A percentile compares a stretch with the other conserved stretches of the same genome.
Evolutionary conservation across 2,888 invertebrate genomes (phyloP).

Genomic region (Suillia variegata): DNA sequence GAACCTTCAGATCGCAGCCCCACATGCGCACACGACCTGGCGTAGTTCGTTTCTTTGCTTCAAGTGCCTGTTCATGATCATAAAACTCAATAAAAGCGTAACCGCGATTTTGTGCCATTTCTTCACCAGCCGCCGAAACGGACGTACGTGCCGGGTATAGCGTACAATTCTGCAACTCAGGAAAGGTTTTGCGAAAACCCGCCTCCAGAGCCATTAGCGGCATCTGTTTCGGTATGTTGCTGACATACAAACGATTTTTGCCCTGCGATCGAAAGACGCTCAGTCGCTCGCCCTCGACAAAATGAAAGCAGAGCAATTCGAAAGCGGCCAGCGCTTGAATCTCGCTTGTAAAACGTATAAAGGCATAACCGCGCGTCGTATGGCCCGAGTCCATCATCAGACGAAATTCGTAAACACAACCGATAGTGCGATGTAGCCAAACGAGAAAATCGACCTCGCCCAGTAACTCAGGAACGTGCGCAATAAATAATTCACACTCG

Average conservation of each 20-base stretch:
- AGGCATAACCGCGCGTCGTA: conserved; percentile 39
- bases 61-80: conserved; percentile 39
- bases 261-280: conserved; percentile 39
- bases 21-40: conserved; percentile 38
- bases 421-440: conserved; percentile 41
- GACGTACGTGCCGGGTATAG: conserved; percentile 18
- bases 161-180: conserved; percentile 30
- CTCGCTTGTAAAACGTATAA: conserved; percentile 37
- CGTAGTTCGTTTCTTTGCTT: conserved; percentile 38
- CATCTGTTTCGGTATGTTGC: conserved; percentile 38
- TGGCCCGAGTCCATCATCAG: conserved; percentile 42
- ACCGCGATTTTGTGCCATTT: conserved; percentile 34
- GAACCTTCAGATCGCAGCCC: conserved; percentile 40
- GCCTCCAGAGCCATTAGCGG: conserved; percentile 28
- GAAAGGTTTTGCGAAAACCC: conserved; percentile 35
- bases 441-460: conserved; percentile 34
- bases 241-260: conserved; percentile 41
- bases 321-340: conserved; percentile 35
- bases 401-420: conserved; percentile 42
- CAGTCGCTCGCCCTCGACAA: conserved; percentile 30
- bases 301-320: conserved; percentile 39
- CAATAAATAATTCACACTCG: conserved; percentile 40
- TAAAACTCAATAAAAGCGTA: conserved; percentile 43
- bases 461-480: conserved; percentile 38
- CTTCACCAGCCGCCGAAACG: too few relatives aligned